phyloP scores from a whole-genome alignment of 2,113 vertebrate genomes.

The Syngnathus floridae region DNA sequence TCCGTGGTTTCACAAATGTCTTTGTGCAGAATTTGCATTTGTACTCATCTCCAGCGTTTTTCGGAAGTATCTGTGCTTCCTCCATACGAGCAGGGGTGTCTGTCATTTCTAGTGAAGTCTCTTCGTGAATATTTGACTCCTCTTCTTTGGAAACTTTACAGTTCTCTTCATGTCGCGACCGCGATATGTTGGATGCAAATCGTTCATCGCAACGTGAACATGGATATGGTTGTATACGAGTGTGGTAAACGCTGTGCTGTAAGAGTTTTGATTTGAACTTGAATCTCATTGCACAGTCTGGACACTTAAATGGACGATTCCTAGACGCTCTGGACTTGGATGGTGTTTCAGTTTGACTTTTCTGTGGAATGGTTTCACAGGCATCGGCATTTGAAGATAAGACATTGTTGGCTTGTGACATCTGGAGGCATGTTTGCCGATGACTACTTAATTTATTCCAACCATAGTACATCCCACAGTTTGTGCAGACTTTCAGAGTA shows the following conservation, averaged over 20 bases:
- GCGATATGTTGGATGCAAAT: conserved; percentile 36
- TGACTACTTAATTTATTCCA: conserved; percentile 48
- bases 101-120: conserved; percentile 6
- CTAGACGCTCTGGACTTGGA: conserved; percentile 20
- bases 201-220: conserved; percentile 61
- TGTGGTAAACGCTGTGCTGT: conserved; percentile 61
- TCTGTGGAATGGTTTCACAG: conserved; percentile 1
- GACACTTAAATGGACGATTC: conserved; percentile 46
- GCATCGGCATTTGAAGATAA: background rate
- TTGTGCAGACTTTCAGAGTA: conserved; percentile 49
- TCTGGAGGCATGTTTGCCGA: conserved; percentile 18
- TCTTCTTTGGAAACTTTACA: conserved; percentile 43
- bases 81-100: conserved; percentile 11
- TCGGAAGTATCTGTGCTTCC: background rate
- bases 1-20: conserved; percentile 61
- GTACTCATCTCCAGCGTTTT: conserved; percentile 33
- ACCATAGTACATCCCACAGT: conserved; percentile 62
- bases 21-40: conserved; percentile 74
- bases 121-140: conserved; percentile 3
- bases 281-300: conserved; percentile 61
- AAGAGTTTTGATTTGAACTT: conserved; percentile 52
- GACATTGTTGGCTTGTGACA: background rate
- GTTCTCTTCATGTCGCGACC: conserved; percentile 58
- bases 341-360: conserved; percentile 4
- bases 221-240: conserved; percentile 42